These are phyloP conservation scores for Momotus momota DNA, from an alignment of 2,797 vertebrate species.

Conservation along the genomic window DNA sequence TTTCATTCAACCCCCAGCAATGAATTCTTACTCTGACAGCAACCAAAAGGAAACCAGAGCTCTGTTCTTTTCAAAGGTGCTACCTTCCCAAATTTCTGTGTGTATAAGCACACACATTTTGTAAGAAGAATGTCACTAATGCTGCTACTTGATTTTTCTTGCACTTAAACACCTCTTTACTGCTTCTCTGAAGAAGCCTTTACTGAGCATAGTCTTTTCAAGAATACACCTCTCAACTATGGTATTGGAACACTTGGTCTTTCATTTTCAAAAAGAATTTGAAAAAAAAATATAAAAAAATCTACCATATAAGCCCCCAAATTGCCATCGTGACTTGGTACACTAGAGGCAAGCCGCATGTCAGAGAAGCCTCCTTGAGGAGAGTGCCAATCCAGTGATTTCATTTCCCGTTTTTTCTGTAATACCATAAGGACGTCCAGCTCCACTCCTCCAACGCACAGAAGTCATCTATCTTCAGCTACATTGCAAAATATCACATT, in stretches of 20 bases:
- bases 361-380: not conserved
- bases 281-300: not conserved
- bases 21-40: not conserved
- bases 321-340: not conserved
- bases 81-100: not conserved
- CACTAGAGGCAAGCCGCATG: not conserved
- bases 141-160: not conserved
- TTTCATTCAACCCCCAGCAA: not conserved
- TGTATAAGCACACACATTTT: not conserved
- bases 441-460: fast-evolving
- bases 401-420: not conserved
- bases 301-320: not conserved
- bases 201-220: not conserved
- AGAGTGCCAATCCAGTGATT: not conserved
- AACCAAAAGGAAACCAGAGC: not conserved
- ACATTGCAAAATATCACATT: not conserved
- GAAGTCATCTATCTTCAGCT: not conserved
- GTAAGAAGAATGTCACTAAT: not conserved
- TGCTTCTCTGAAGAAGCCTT: not conserved
- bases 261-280: not conserved
- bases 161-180: not conserved
- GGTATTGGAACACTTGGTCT: not conserved
- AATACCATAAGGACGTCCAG: not conserved
- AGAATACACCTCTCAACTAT: not conserved
- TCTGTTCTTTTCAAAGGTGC: not conserved